Evolutionary conservation across 1,140 invertebrate species (phyloP).

Genomic region (Ostrea edulis): DNA sequence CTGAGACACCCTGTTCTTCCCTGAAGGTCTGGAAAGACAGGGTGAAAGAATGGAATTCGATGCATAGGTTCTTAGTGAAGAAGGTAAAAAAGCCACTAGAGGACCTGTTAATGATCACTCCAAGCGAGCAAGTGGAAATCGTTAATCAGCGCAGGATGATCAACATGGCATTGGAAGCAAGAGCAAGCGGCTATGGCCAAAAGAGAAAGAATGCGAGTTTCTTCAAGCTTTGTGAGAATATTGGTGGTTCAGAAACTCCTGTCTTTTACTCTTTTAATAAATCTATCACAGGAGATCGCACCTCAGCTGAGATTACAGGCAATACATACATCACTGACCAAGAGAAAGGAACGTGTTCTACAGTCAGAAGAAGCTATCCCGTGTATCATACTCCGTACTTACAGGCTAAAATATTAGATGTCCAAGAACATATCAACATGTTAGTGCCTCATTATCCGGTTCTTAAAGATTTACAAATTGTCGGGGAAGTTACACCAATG

Average conservation of each 20-base stretch:
- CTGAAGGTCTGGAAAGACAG: slow-evolving; percentile 10
- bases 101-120: slow-evolving; percentile 47
- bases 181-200: slow-evolving; percentile 29
- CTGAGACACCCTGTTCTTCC: background rate
- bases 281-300: background rate
- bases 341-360: background rate
- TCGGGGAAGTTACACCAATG: background rate
- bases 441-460: slow-evolving; percentile 35
- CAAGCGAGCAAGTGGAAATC: slow-evolving; percentile 23
- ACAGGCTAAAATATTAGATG: slow-evolving; percentile 1
- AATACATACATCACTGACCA: background rate
- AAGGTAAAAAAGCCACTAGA: slow-evolving; percentile 16
- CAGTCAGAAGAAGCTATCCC: slow-evolving; percentile 6
- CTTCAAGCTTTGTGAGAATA: background rate
- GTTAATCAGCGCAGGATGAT: slow-evolving; percentile 21
- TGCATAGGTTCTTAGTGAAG: background rate
- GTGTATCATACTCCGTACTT: slow-evolving; percentile 47
- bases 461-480: slow-evolving; percentile 7
- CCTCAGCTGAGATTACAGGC: background rate
- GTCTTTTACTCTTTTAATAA: slow-evolving; percentile 6
- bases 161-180: slow-evolving; percentile 13
- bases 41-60: background rate
- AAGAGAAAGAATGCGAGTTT: background rate
- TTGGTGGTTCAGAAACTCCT: background rate
- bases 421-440: slow-evolving; percentile 42